Conservation (phyloP, 1,140 invertebrate genomes). For the Caenorhabditis elegans region DNA sequence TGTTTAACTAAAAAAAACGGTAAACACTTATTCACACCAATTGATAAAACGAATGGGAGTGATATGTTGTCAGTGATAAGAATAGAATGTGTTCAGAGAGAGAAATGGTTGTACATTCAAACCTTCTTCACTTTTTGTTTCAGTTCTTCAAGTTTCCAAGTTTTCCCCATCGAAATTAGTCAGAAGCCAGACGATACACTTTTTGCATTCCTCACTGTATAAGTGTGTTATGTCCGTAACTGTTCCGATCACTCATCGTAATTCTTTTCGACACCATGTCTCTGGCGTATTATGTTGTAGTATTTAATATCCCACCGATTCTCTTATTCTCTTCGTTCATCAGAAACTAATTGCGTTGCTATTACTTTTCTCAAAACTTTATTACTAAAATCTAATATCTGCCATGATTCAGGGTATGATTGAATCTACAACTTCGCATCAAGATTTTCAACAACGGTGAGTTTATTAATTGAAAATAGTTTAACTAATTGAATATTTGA, state of each 20-base stretch:
- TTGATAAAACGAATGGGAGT: too few species aligned
- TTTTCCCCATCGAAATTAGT: not conserved
- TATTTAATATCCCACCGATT: not conserved
- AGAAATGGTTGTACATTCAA: too few species aligned
- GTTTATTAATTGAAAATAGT: not conserved
- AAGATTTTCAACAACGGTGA: constrained; percentile 28
- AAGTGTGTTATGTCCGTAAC: not conserved
- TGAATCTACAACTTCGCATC: constrained; percentile 33
- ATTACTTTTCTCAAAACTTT: too few species aligned
- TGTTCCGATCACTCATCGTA: constrained; percentile 4
- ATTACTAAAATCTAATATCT: too few species aligned
- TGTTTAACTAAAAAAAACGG: constrained; percentile 14
- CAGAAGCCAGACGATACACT: not conserved
- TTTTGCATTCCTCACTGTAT: not conserved
- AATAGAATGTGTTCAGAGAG: not conserved
- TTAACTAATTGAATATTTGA: not conserved
- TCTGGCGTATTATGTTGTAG: not conserved
- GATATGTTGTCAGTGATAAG: not conserved
- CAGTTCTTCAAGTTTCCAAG: too few species aligned
- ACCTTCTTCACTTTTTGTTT: too few species aligned
- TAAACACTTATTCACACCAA: constrained; percentile 15
- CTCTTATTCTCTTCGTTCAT: not conserved
- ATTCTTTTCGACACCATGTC: constrained; percentile 8
- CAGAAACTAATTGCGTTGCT: too few species aligned
- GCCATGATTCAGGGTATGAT: constrained; percentile 29